phyloP scores from a whole-genome alignment of 2,113 vertebrate species.

The Hipposideros armiger region DNA sequence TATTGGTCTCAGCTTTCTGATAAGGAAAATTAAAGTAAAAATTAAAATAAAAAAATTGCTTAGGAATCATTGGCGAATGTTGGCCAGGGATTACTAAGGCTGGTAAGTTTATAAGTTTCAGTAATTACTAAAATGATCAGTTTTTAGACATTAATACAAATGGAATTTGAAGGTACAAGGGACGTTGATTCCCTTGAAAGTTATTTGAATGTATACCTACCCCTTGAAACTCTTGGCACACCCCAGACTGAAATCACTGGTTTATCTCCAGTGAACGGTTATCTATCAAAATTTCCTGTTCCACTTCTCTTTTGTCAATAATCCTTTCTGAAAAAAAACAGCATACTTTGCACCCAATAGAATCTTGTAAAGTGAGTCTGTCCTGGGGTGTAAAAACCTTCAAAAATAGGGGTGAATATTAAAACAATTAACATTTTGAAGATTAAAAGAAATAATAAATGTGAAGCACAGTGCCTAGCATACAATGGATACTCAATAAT shows the following conservation, averaged over 20 bases:
- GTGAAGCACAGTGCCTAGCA: background rate
- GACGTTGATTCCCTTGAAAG: background rate
- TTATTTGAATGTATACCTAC: background rate
- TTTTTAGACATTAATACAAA: background rate
- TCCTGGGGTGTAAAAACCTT: background rate
- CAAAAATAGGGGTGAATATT: background rate
- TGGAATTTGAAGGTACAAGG: background rate
- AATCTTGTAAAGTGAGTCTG: background rate
- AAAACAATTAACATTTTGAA: slow-evolving; percentile 1
- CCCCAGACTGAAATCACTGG: background rate
- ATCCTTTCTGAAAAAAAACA: background rate
- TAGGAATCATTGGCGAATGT: background rate
- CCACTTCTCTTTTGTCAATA: background rate
- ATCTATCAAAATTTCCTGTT: background rate
- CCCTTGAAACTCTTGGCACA: background rate
- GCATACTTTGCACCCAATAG: background rate
- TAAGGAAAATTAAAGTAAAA: slow-evolving; percentile 42
- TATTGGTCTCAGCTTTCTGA: background rate
- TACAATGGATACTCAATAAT: slow-evolving; percentile 14
- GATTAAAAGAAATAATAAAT: slow-evolving; percentile 51
- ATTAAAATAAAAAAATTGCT: background rate
- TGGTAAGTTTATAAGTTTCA: background rate
- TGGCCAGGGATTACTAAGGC: background rate
- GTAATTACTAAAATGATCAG: background rate
- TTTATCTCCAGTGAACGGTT: background rate